Percentiles rank a stretch among this genome's conserved stretches.
These are phyloP conservation scores for Sepioteuthis lessoniana DNA, from an alignment of 2,888 invertebrate genomes.

Conservation along the genomic window DNA sequence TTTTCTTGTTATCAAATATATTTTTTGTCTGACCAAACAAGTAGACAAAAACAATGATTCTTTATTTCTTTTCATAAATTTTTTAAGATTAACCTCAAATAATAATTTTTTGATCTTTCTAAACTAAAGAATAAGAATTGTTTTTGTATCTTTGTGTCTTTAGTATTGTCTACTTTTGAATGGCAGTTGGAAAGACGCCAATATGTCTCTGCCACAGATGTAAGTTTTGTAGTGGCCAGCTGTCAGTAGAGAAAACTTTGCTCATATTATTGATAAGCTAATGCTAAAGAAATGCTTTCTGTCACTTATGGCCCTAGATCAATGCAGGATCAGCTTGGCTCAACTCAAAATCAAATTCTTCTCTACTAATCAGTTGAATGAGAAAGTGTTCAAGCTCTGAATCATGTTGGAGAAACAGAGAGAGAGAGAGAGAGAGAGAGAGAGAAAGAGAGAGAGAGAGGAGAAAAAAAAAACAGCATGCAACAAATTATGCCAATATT, in stretches of 20 bases:
- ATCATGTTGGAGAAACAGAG: not conserved
- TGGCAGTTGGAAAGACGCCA: not conserved
- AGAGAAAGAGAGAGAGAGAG: not conserved
- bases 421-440: not conserved
- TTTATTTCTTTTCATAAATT: not conserved
- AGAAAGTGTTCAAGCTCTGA: not conserved
- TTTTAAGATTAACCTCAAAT: not conserved
- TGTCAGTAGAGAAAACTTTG: not conserved
- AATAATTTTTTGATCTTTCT: not conserved
- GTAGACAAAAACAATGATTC: not conserved
- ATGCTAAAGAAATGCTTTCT: not conserved
- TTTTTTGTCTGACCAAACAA: not conserved
- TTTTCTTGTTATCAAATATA: not conserved
- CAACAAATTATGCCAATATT: slow-evolving; percentile 17
- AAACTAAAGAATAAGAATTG: not conserved
- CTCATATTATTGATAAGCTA: slow-evolving; percentile 7
- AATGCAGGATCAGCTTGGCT: not conserved
- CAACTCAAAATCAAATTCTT: not conserved
- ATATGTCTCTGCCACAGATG: slow-evolving; percentile 4
- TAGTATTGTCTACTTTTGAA: not conserved
- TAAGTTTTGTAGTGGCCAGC: not conserved
- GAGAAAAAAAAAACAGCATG: not conserved
- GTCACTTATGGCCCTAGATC: not conserved
- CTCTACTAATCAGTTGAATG: not conserved
- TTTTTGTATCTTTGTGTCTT: not conserved